Evolutionary conservation across 1,140 invertebrate species (phyloP), one percentile per base, ranked within the genome.

Genomic region (Cephus cinctus): DNA sequence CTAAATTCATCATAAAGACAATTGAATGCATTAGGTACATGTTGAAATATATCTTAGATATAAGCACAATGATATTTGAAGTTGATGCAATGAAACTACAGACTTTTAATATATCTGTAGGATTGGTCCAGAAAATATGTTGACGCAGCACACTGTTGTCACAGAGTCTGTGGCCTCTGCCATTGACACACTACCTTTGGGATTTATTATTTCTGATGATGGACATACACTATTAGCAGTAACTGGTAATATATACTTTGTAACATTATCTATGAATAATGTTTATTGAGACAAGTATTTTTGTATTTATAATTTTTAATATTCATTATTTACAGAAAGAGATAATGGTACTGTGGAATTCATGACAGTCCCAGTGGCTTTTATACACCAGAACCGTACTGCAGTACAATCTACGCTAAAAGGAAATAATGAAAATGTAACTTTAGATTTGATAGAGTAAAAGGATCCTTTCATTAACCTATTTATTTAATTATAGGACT

Each of bases 161-260:
- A 35, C 54, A 22, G 62, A 64, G 16, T 14, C 22, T 3, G 21
- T 48, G 5, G 43, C 61, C 20, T 16, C 55, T 1, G 46, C 43
- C 1, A 35, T 38, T 2, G 62, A 63, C 11, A 38, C 58, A 16
- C 18, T 69, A 25, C 56, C 65, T 5, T 50, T 72, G 31, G 58
- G 66, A 52, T 58, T 72, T 41, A 57, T 73, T 22, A 57, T 69
- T 6, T 56, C 65, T 1, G 65, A 73, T 5, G 68, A 73, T 45
- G 65, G 70, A 14, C 48, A 56, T 23, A 61, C 69, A 0, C 41
- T 73, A 3, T 31, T 73, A 5, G 59, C 63, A 43, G 54, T 73
- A 4, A 52, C 59, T 42, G 64, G 70, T 70, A 45, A 54, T 14
- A 36, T 0, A 12, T 9, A 2, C n/a, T n/a, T n/a, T n/a, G n/a